Conservation (phyloP, 2,113 vertebrate genomes). For the Scalopus aquaticus region DNA sequence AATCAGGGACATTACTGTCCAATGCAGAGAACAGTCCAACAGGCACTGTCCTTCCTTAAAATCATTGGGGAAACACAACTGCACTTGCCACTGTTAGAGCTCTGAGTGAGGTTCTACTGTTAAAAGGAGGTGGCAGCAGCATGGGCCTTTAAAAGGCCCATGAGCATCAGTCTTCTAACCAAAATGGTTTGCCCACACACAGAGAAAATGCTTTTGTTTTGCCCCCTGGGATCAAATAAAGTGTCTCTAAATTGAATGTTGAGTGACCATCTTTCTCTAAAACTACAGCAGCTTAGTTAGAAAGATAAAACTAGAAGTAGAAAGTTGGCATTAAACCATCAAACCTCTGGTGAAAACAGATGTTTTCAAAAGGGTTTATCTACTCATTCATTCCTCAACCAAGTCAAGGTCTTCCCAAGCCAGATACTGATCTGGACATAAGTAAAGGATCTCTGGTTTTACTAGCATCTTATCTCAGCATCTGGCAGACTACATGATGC, state of each 20-base stretch:
- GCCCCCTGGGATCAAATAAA: neutral
- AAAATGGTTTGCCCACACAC: neutral
- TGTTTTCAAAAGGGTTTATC: neutral
- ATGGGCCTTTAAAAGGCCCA: no score
- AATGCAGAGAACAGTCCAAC: neutral
- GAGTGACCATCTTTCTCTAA: neutral
- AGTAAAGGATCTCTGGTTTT: neutral
- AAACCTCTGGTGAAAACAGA: neutral
- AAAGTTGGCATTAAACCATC: neutral
- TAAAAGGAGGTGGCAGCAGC: neutral
- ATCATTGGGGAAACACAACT: accelerated
- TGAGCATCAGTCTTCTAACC: neutral
- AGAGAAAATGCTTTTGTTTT: neutral
- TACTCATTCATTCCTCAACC: neutral
- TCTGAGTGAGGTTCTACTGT: neutral
- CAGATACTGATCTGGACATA: neutral
- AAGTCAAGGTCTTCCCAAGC: neutral
- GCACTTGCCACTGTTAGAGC: neutral
- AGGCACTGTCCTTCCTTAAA: neutral
- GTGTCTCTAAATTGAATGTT: neutral
- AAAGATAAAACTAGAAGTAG: neutral
- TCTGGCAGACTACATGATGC: no score
- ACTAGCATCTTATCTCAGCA: neutral
- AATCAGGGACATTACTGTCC: neutral
- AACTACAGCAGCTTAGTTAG: neutral